phyloP scores from a whole-genome alignment of 2,888 invertebrate species.

The Achlya flavicornis region DNA sequence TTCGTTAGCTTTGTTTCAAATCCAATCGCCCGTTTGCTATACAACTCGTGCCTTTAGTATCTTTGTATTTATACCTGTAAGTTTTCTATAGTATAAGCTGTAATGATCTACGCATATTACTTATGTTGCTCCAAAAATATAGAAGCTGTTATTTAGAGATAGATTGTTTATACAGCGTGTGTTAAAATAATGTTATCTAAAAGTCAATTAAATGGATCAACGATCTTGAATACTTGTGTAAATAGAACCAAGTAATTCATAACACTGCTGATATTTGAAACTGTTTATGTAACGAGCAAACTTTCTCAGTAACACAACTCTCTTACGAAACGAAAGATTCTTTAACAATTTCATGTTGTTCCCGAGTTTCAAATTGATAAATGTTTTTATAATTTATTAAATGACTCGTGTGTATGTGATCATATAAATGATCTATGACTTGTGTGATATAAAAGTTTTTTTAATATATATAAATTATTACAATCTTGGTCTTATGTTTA shows the following conservation, averaged over 20 bases:
- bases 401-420: slow-evolving; percentile 20
- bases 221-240: slow-evolving; percentile 25
- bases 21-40: slow-evolving; percentile 55
- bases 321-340: slow-evolving; percentile 28
- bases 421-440: no score
- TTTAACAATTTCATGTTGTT: slow-evolving; percentile 37
- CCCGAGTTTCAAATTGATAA: slow-evolving; percentile 16
- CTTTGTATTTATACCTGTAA: slow-evolving; percentile 17
- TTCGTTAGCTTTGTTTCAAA: slow-evolving; percentile 84
- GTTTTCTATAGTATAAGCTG: background rate
- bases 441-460: no score
- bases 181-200: slow-evolving; percentile 6
- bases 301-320: slow-evolving; percentile 35
- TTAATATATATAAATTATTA: no score
- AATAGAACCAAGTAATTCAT: slow-evolving; percentile 34
- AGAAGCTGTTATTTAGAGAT: no score
- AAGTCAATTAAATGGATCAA: slow-evolving; percentile 19
- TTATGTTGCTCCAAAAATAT: no score
- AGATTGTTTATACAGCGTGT: no score
- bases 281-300: slow-evolving; percentile 44
- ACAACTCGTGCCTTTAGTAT: slow-evolving; percentile 19
- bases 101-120: background rate
- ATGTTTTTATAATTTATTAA: slow-evolving; percentile 33
- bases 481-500: no score
- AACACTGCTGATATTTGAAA: slow-evolving; percentile 38